phyloP scores from a whole-genome alignment of 53 echinoderm and acorn worm species.

The Holothuria scabra region DNA sequence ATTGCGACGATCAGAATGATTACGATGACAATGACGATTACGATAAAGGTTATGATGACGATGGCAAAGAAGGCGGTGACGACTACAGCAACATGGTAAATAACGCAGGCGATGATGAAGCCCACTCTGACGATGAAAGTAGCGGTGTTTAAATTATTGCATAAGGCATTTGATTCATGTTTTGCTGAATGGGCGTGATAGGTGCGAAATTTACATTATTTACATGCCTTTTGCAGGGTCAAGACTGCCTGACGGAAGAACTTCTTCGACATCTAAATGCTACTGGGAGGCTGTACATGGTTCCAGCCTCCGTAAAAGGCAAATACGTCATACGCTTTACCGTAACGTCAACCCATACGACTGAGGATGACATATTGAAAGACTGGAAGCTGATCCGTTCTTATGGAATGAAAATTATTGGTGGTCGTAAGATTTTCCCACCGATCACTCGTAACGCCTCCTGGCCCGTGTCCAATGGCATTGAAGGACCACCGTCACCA shows the following conservation, averaged over 20 bases:
- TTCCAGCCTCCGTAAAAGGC: slow-evolving; percentile 89
- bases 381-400: slow-evolving; percentile 91
- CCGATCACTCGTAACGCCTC: slow-evolving; percentile 75
- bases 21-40: too few species aligned
- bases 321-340: slow-evolving; percentile 94
- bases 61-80: too few species aligned
- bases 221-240: slow-evolving; percentile 63
- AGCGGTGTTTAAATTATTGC: too few species aligned
- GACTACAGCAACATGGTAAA: too few species aligned
- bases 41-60: too few species aligned
- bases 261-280: slow-evolving; percentile 81
- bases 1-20: too few species aligned
- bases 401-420: slow-evolving; percentile 72
- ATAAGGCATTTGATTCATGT: too few species aligned
- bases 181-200: too few species aligned
- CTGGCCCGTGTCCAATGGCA: slow-evolving; percentile 75
- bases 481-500: slow-evolving; percentile 4
- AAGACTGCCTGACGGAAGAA: slow-evolving; percentile 81
- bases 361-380: slow-evolving; percentile 76
- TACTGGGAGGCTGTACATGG: slow-evolving; percentile 87
- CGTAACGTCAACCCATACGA: slow-evolving; percentile 90
- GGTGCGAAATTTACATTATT: too few species aligned
- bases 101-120: too few species aligned
- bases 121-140: too few species aligned
- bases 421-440: slow-evolving; percentile 61